Base-by-base conservation (phyloP, 2,888 invertebrate species). In the Athrips mouffetella region DNA sequence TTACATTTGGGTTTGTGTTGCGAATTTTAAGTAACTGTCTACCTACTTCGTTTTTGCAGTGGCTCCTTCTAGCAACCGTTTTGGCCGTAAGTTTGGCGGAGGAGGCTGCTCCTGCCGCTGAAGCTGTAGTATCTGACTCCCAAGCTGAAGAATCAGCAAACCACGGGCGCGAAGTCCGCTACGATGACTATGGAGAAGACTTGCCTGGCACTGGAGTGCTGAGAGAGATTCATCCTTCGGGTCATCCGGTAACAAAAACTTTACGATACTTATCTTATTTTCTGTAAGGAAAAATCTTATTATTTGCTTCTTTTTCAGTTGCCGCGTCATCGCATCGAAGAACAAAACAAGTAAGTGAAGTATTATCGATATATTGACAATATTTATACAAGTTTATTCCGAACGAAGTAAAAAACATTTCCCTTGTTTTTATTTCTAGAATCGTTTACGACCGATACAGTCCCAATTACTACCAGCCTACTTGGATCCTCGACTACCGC, bases 381-480 rank as follows among this genome's bases (percentile, higher is more conserved):
- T 10, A 27, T 8, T 4, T 27, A 27, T 8, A 5, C 7, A 27
- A 10, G 7, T 27, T 10, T 27, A 27, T 8, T n/a, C n/a, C n/a
- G n/a, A n/a, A n/a, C n/a, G n/a, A n/a, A n/a, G n/a, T n/a, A n/a
- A n/a, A n/a, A n/a, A 27, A 10, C 7, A 27, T n/a, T 7, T 27
- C n/a, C 3, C 13, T 31, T 31, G 1, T 5, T 30, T 31, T 11
- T 31, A 1, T 8, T 13, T 31, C 13, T 25, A 44, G 44, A 21
- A 79, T 86, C 47, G 74, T 85, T 27, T 64, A 67, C 25, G 69
- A 75, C 27, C 71, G 74, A 8, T 80, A 68, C 60, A 80, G 76
- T 39, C 86, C 86, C 0, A 79, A 78, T 51, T 86, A 78, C 61
- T 65, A 70, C 49, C 77, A 84, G 52, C 85, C 83, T 1, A 75